Base-by-base conservation (phyloP, 2,888 invertebrate genomes). In the Archips xylosteana region DNA sequence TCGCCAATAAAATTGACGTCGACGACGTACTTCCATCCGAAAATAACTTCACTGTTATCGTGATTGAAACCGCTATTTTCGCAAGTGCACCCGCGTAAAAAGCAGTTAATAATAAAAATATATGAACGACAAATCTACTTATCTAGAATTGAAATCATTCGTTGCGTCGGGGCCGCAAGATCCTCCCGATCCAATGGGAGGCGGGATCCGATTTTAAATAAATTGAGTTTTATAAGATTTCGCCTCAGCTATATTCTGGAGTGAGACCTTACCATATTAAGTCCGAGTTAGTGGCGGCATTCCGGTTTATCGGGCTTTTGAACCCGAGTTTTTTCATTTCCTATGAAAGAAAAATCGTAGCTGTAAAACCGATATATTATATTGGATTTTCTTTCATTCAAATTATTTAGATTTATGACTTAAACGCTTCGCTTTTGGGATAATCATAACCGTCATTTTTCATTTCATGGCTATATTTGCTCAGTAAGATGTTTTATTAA, bases 91-190 rank as follows among this genome's bases (percentile, higher is more conserved):
- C 61, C 71, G 42, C 68, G 70, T 78, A 79, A 78, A 78, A 77
- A 78, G 73, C 78, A 79, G 81, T 84, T 85, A 84, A 83, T 85
- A 84, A 81, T 81, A 82, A 83, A 82, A 82, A 82, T 81, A 81
- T 83, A 84, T 81, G 79, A 80, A 82, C 79, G 81, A 78, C 77
- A 85, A 88, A 87, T 88, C 87, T 85, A 83, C 87, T 89, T 89
- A 90, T 87, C 88, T 88, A 78, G 87, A 89, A 89, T 90, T 89
- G 89, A 85, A 89, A 90, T 90, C 90, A 86, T 87, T 86, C 85
- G 82, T 82, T 75, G 76, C 82, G 83, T 82, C 79, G 82, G 83
- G 81, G 76, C 78, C 79, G 75, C 80, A 78, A 81, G 81, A 81
- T 82, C 83, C 82, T 76, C 78, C 75, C 80, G 80, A 79, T 85